These are phyloP conservation scores for Cyprinodon brontotheroides DNA, from an alignment of 2,113 vertebrate species.

Conservation along the genomic window DNA sequence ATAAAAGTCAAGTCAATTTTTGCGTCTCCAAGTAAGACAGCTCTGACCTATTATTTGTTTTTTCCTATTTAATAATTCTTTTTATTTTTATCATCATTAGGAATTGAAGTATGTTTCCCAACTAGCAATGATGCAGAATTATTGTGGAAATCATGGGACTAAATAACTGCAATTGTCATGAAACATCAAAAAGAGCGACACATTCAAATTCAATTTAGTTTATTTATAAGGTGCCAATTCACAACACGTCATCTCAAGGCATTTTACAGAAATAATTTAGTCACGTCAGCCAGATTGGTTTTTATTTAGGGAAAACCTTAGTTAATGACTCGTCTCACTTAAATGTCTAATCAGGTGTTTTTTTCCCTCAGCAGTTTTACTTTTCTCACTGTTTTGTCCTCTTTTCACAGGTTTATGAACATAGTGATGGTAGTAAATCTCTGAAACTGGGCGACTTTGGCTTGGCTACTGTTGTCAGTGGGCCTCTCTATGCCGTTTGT, in stretches of 20 bases:
- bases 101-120: neutral
- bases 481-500: constrained; percentile 92
- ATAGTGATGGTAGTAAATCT: constrained; percentile 94
- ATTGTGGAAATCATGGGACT: neutral
- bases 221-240: too few species aligned
- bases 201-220: too few species aligned
- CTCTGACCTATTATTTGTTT: too few species aligned
- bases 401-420: constrained; percentile 90
- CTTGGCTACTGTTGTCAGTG: constrained; percentile 92
- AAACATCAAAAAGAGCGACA: neutral
- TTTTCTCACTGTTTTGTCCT: neutral
- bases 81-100: too few species aligned
- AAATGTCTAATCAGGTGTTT: neutral
- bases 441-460: constrained; percentile 97
- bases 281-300: too few species aligned
- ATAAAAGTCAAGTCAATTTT: too few species aligned
- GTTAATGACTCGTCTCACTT: neutral
- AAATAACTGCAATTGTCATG: neutral
- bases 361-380: neutral
- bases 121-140: neutral
- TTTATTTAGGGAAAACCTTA: too few species aligned
- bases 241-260: too few species aligned
- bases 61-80: too few species aligned
- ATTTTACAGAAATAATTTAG: too few species aligned
- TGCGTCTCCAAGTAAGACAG: too few species aligned